Base-by-base conservation (phyloP, 2,113 vertebrate genomes). In the Melanocharis versteri region DNA sequence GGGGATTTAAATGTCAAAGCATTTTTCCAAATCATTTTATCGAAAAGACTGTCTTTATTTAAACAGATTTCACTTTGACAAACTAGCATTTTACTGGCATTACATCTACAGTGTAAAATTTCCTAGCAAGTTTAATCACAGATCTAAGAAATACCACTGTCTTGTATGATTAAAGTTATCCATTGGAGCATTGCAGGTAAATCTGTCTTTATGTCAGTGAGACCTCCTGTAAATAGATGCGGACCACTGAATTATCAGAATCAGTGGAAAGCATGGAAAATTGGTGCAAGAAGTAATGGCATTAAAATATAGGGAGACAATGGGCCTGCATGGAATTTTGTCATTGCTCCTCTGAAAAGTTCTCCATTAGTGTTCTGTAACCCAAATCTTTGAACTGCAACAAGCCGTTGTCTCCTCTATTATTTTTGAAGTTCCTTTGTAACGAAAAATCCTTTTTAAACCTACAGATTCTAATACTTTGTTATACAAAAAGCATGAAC, bases 91-190 rank as follows among this genome's bases (percentile, higher is more conserved):
- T 79, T 92, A 17, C n/a, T 44, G 31, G 60, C 22, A 88, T 73
- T 77, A 39, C 13, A 57, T 31, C 22, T 81, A 15, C 39, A 42
- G 18, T 50, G 30, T 61, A 86, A 90, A 87, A 83, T 81, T 83
- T 80, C 35, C 40, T 42, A 37, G 68, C 60, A 76, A 26, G 15
- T 87, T 82, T 85, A 84, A 89, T 82, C 84, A 82, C 30, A 82
- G 51, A 6, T 68, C 61, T 91, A 50, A 6, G 23, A 66, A 89
- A 37, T 44, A 27, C 44, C 18, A 30, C 47, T 50, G 39, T 87
- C 51, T 56, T 87, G 16, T 44, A 44, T 62, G 56, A 94, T 92
- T 92, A 40, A 78, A 61, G 24, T 68, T 75, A 84, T 70, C 82
- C 3, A 1, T 42, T 66, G 44, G 27, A 83, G 16, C 19, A 82